Evolutionary conservation across 1,140 invertebrate genomes (phyloP), one percentile per base, ranked within the genome.

Genomic region (Trichonephila clavata): DNA sequence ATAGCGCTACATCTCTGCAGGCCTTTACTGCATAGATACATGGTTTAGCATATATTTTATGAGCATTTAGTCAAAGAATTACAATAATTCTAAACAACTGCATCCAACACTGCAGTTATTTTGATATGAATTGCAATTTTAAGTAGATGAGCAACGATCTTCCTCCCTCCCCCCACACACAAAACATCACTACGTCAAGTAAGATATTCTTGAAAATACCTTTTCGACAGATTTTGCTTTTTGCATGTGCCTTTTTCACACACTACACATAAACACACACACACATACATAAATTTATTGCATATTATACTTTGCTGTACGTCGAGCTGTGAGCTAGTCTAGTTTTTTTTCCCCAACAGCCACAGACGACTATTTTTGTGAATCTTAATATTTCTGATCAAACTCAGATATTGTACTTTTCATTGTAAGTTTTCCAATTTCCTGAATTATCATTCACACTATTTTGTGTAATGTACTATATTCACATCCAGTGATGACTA

Each of bases 41-140:
- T 32, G 27, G 16, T 71, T 71, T 27, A 32, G 27, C 68, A 77
- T 77, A 39, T 13, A 32, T 39, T 39, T 32, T 5, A 77, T 18
- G 14, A 39, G 71, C 18, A 77, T 77, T 77, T 39, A 59, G 39
- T 57, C 81, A 83, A 83, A 13, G n/a, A 83, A 27, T 59, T 24
- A 24, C 21, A 16, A 83, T 21, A 57, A 18, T 57, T 83, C 81
- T 50, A 83, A 50, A 59, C 14, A 57, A 21, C 24, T 20, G 50
- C 21, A 18, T 7, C 13, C 81, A 57, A 24, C 21, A n/a, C 43
- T 57, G 50, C 24, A 24, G 21, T n/a, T 83, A 63, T 32, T 60
- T 57, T 87, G 86, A 87, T 87, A 87, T 87, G 86, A 63, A 87
- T 86, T 61, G 84, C 84, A 86, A n/a, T 63, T 32, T 39, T 63